Evolutionary conservation across 2,113 vertebrate genomes (phyloP).

Genomic region (Ardeotis arabs): DNA sequence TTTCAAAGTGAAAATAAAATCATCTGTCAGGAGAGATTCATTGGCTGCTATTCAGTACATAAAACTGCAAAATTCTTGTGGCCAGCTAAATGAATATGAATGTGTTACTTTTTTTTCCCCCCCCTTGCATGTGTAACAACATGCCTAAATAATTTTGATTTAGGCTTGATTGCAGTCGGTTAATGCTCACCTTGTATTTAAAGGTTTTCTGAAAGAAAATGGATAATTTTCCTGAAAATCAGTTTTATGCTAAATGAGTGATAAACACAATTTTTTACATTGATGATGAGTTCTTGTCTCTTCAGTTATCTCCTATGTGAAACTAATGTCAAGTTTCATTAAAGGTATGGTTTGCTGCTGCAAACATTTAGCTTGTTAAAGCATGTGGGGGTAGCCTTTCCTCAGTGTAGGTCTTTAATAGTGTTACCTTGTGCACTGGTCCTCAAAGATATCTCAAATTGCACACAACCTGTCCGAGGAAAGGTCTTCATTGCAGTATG

Average conservation of each 20-base stretch:
- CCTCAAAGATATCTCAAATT: not conserved
- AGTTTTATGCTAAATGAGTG: not conserved
- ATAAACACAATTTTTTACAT: not conserved
- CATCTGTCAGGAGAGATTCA: not conserved
- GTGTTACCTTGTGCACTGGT: not conserved
- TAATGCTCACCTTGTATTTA: not conserved
- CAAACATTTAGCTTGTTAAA: not conserved
- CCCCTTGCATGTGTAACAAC: rapidly evolving
- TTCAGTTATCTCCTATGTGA: not conserved
- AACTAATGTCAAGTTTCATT: not conserved
- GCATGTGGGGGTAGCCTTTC: not conserved
- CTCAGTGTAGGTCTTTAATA: not conserved
- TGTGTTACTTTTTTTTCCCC: not conserved
- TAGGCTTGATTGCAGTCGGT: not conserved
- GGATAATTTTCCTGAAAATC: not conserved
- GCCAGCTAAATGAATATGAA: not conserved
- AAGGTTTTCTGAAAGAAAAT: not conserved
- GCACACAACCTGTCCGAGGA: not conserved
- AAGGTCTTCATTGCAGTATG: not conserved
- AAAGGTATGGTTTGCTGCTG: not conserved
- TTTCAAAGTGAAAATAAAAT: conserved; percentile 1
- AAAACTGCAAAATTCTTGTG: not conserved
- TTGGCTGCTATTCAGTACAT: not conserved
- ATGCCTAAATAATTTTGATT: not conserved
- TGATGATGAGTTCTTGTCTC: not conserved